Conservation (phyloP, 2,113 vertebrate genomes). For the mouse (Mus musculus) region GRCm39 chrX:57665501-57666000, state of each 20-base stretch:
- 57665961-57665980: background rate
- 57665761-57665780: background rate
- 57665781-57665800: background rate
- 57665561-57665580: background rate
- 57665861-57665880: background rate
- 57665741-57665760: conserved; percentile 20
- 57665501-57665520: background rate
- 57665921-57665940: conserved; percentile 77
- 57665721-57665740: background rate
- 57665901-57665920: background rate
- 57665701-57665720: background rate
- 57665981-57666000: background rate
- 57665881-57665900: background rate
- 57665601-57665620: conserved; percentile 4
- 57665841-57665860: conserved; percentile 16
- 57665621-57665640: background rate
- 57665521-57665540: background rate
- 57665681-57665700: conserved; percentile 27
- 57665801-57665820: background rate
- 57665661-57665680: background rate
- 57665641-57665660: background rate
- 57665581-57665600: background rate
- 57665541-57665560: conserved; percentile 4
- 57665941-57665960: conserved; percentile 62
- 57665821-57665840: background rate